These are phyloP conservation scores for Stenolophus ochropezus DNA, from an alignment of 2,888 invertebrate species.

Conservation along the genomic window DNA sequence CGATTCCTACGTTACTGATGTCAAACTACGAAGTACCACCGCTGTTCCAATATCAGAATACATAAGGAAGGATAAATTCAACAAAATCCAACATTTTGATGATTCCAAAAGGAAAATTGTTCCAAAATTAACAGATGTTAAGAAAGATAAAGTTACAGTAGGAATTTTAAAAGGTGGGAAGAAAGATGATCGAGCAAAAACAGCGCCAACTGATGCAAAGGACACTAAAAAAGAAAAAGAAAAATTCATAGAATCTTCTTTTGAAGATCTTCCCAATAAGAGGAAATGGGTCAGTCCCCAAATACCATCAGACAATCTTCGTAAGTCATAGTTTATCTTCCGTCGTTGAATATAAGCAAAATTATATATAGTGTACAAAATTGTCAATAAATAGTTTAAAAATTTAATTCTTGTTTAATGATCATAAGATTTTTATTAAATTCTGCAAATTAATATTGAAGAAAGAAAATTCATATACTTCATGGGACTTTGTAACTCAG, in stretches of 20 bases:
- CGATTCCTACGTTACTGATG: slow-evolving; percentile 39
- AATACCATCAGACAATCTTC: not conserved
- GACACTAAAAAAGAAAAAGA: slow-evolving; percentile 9
- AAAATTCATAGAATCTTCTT: slow-evolving; percentile 26
- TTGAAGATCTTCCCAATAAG: slow-evolving; percentile 19
- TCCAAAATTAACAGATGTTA: not conserved
- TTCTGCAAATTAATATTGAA: too few relatives aligned
- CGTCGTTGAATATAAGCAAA: too few relatives aligned
- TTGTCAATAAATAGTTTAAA: too few relatives aligned
- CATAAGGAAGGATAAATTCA: slow-evolving; percentile 48
- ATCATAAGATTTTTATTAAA: too few relatives aligned
- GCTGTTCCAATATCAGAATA: slow-evolving; percentile 53
- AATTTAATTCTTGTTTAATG: too few relatives aligned
- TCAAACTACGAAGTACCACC: slow-evolving; percentile 27
- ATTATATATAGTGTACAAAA: too few relatives aligned
- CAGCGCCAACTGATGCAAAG: not conserved
- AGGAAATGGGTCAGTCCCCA: slow-evolving; percentile 6
- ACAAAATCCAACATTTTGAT: slow-evolving; percentile 4
- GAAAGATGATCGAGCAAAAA: not conserved
- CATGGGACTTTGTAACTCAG: too few relatives aligned
- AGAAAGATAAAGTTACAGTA: not conserved
- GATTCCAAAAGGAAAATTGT: not conserved
- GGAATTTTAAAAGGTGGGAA: not conserved
- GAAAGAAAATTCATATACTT: too few relatives aligned
- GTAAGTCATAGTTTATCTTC: slow-evolving; percentile 3